Conservation (phyloP, 2,797 vertebrate species). For the Australoheros facetus region DNA sequence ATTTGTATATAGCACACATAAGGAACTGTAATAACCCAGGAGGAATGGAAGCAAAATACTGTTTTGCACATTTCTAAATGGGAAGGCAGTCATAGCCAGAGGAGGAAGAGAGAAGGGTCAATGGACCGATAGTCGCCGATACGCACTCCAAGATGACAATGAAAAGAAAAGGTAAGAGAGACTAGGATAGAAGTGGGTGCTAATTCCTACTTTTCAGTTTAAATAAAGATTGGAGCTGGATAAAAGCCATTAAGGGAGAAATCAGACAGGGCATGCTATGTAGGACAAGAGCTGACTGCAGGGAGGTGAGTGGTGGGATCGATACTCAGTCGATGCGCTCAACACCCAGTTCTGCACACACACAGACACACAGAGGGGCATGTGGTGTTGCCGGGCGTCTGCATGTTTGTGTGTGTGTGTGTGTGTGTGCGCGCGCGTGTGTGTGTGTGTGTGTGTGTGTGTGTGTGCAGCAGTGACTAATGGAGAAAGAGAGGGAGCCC, state of each 20-base stretch:
- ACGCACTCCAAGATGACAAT: constrained; percentile 64
- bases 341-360: constrained; percentile 79
- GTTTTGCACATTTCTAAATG: constrained; percentile 50
- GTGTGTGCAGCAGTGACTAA: constrained; percentile 73
- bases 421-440: constrained; percentile 60
- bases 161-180: constrained; percentile 74
- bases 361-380: constrained; percentile 50
- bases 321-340: constrained; percentile 86
- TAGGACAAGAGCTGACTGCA: constrained; percentile 88
- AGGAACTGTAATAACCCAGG: constrained; percentile 13
- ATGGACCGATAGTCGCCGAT: constrained; percentile 61
- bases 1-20: constrained; percentile 6
- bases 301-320: constrained; percentile 87
- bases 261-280: constrained; percentile 87
- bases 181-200: constrained; percentile 77
- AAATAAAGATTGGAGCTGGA: constrained; percentile 89
- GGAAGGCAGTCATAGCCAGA: constrained; percentile 54
- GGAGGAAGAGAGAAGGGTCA: constrained; percentile 49
- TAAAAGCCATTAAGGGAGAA: constrained; percentile 89
- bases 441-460: constrained; percentile 53
- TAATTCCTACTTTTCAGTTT: constrained; percentile 89
- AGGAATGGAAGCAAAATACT: constrained; percentile 38
- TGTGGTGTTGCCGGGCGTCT: constrained; percentile 69
- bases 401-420: constrained; percentile 65
- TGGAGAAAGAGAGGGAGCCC: constrained; percentile 67